phyloP scores from a whole-genome alignment of 2,113 vertebrate species.

The Odontophorus gujanensis region DNA sequence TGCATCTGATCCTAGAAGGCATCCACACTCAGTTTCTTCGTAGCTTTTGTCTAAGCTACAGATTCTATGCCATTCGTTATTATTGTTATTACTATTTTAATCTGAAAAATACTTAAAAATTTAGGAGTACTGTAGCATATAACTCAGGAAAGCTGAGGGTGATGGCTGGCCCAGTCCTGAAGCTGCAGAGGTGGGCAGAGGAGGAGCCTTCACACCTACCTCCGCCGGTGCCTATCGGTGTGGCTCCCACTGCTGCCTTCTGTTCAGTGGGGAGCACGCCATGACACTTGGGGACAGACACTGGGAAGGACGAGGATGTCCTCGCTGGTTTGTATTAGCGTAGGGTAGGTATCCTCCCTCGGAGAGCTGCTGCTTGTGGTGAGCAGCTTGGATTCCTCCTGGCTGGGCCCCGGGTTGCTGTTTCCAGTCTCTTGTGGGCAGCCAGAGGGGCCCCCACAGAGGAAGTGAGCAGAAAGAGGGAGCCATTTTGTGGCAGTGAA shows the following conservation, averaged over 20 bases:
- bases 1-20: neutral
- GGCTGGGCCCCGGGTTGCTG: neutral
- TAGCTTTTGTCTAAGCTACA: neutral
- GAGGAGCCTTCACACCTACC: neutral
- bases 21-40: neutral
- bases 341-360: neutral
- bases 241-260: neutral
- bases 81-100: neutral
- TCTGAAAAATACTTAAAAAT: neutral
- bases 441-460: neutral
- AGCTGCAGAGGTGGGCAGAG: neutral
- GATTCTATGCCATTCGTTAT: neutral
- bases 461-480: neutral
- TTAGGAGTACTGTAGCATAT: neutral
- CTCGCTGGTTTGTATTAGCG: neutral
- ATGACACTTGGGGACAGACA: neutral
- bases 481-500: constrained; percentile 10
- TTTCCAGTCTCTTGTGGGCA: constrained; percentile 1
- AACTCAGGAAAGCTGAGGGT: neutral
- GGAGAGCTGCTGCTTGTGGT: fast-evolving
- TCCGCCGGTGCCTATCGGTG: neutral
- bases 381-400: neutral
- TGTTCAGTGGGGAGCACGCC: neutral
- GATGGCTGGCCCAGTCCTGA: neutral
- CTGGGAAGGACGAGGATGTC: neutral